Conservation (phyloP, 2,113 vertebrate genomes). For the Isurus oxyrinchus region DNA sequence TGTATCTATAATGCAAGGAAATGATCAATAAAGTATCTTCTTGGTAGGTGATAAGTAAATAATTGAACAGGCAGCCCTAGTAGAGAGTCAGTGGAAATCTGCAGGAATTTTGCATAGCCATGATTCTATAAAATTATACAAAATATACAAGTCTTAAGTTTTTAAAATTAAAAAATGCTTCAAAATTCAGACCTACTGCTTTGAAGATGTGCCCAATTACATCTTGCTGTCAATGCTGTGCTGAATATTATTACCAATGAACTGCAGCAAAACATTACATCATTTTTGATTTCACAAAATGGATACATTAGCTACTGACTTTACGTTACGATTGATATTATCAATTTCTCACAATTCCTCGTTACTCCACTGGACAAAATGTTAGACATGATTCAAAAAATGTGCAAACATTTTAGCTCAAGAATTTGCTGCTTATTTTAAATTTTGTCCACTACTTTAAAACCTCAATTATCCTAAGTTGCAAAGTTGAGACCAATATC, state of each 20-base stretch:
- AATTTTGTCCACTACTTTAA: neutral
- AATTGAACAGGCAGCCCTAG: neutral
- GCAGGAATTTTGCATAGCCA: neutral
- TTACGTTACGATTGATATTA: neutral
- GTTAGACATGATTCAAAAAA: neutral
- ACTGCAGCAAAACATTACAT: neutral
- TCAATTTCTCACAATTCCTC: neutral
- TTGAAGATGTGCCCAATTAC: neutral
- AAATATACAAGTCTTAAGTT: neutral
- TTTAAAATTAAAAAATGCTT: neutral
- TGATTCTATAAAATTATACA: neutral
- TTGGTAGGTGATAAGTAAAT: neutral
- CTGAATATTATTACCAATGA: neutral
- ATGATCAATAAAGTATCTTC: neutral
- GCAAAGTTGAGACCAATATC: neutral
- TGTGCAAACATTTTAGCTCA: neutral
- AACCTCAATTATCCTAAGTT: neutral
- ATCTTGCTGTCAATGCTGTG: neutral
- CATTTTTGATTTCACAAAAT: neutral
- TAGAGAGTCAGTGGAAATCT: neutral
- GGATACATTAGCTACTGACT: neutral
- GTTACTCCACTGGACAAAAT: neutral
- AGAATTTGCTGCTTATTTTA: neutral
- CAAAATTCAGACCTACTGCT: neutral
- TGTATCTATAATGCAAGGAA: neutral